Evolutionary conservation across 2,888 invertebrate genomes (phyloP).

Genomic region (Himalopsyche tibetana): DNA sequence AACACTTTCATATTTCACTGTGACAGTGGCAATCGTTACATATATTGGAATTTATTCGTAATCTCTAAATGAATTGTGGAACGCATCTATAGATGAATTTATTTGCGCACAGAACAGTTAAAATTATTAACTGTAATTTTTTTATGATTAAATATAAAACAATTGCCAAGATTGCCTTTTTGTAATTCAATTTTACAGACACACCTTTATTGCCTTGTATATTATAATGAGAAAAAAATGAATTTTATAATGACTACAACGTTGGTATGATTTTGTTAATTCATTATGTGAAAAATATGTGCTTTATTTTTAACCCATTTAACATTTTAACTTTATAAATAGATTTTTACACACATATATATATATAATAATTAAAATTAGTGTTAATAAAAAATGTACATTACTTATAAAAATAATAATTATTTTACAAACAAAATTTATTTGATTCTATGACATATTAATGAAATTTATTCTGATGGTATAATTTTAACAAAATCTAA

Average conservation of each 20-base stretch:
- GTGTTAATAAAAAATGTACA: conserved; percentile 32
- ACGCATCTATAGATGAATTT: too few species aligned
- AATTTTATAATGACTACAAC: background rate
- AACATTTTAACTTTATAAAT: conserved; percentile 38
- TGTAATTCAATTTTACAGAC: background rate
- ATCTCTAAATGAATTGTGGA: too few species aligned
- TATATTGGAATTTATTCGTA: too few species aligned
- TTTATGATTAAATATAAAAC: background rate
- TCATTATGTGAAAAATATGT: background rate
- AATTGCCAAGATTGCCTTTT: background rate
- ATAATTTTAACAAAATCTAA: conserved; percentile 63
- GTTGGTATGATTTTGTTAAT: background rate
- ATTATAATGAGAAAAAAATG: conserved; percentile 19
- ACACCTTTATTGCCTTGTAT: background rate
- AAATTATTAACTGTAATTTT: background rate
- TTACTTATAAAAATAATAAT: conserved; percentile 5
- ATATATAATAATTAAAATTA: background rate
- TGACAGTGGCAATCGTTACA: too few species aligned
- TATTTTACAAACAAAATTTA: conserved; percentile 20
- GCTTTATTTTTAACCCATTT: conserved; percentile 29
- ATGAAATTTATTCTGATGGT: conserved; percentile 18
- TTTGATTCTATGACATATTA: conserved; percentile 3
- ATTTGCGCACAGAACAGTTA: too few species aligned
- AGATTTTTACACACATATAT: background rate
- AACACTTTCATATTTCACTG: too few species aligned